Conservation (phyloP, 2,113 vertebrate species). For the Pterocles orientalis region DNA sequence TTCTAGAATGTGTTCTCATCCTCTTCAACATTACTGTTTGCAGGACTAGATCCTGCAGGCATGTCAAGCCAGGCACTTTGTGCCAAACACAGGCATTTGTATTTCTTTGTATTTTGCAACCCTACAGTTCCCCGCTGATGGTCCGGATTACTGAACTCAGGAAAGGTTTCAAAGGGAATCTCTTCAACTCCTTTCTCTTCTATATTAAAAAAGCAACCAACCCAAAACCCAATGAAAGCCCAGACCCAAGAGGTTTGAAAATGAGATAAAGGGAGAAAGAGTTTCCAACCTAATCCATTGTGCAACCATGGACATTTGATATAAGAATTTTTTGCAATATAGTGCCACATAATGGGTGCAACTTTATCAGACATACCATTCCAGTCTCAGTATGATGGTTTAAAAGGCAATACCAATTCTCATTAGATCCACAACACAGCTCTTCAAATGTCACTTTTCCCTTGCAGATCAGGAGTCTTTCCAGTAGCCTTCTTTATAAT, state of each 20-base stretch:
- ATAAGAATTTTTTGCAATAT: background rate
- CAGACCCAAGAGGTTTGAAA: background rate
- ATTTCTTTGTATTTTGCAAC: background rate
- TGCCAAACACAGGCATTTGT: background rate
- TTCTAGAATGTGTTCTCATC: background rate
- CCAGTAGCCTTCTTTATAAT: conserved; percentile 17
- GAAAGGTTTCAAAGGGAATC: background rate
- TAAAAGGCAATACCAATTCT: conserved; percentile 13
- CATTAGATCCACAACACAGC: background rate
- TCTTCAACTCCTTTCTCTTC: background rate
- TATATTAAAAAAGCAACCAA: background rate
- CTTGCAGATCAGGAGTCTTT: conserved; percentile 15
- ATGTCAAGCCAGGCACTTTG: background rate
- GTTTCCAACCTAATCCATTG: background rate
- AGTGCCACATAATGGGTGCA: background rate
- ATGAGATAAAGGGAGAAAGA: background rate
- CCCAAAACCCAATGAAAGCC: background rate
- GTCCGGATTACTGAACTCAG: background rate
- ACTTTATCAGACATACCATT: background rate
- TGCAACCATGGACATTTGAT: background rate
- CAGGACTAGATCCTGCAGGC: background rate
- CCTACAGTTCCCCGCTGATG: background rate
- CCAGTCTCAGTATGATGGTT: background rate
- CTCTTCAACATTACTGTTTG: background rate
- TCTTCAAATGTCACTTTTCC: conserved; percentile 39